Evolutionary conservation across 1,140 invertebrate species (phyloP).

Genomic region (Colletes latitarsis): DNA sequence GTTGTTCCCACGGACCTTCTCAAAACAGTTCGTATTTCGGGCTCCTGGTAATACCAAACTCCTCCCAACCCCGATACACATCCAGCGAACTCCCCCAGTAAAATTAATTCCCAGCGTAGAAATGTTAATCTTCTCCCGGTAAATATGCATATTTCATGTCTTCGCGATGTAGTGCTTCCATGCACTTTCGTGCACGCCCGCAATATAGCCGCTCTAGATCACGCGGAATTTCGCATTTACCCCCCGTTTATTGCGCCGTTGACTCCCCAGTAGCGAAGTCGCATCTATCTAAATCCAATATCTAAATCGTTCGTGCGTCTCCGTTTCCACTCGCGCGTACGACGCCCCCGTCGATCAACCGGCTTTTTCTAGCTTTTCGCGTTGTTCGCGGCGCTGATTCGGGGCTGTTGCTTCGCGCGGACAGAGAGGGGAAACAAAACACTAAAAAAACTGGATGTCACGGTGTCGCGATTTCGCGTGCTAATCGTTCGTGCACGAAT

Average conservation of each 20-base stretch:
- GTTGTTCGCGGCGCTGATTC: not conserved
- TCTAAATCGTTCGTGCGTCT: not conserved
- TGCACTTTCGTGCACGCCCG: not conserved
- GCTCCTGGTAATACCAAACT: not conserved
- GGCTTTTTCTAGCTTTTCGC: not conserved
- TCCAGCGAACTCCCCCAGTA: not conserved
- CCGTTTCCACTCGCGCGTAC: not conserved
- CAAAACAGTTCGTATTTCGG: too few relatives aligned
- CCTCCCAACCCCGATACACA: not conserved
- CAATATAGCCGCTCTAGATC: not conserved
- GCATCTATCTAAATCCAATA: not conserved
- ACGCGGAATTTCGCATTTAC: not conserved
- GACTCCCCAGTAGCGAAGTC: not conserved
- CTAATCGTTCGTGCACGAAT: too few relatives aligned
- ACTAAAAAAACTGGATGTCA: too few relatives aligned
- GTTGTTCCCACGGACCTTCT: too few relatives aligned
- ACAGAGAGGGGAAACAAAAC: too few relatives aligned
- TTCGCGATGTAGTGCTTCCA: not conserved
- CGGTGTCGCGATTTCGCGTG: too few relatives aligned
- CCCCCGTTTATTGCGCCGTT: not conserved
- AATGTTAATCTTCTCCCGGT: slow-evolving; percentile 24
- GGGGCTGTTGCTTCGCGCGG: too few relatives aligned
- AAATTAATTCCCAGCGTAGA: slow-evolving; percentile 32
- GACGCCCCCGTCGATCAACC: too few relatives aligned
- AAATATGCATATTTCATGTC: slow-evolving; percentile 22